Evolutionary conservation across 2,797 vertebrate genomes (phyloP).

Genomic region (Enteromius mattozi): DNA sequence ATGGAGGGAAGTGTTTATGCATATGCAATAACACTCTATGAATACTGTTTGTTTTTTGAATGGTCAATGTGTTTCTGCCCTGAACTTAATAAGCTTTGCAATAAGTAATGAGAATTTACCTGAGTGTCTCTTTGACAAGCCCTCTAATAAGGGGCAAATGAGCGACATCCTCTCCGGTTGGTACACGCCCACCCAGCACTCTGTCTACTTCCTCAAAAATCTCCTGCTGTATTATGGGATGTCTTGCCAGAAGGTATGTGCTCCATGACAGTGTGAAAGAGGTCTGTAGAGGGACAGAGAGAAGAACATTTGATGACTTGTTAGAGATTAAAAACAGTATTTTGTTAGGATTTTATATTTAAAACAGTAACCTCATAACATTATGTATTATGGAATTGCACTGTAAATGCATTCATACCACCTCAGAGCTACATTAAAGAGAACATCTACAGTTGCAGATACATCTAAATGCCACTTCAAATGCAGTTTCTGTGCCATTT

Average conservation of each 20-base stretch:
- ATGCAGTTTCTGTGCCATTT: not conserved
- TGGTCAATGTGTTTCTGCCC: not conserved
- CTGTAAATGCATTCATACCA: not conserved
- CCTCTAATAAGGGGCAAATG: constrained; percentile 86
- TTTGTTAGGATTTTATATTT: not conserved
- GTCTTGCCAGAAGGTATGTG: constrained; percentile 85
- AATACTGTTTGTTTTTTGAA: not conserved
- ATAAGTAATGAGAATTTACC: constrained; percentile 71
- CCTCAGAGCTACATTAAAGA: not conserved
- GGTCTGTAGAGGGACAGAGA: constrained; percentile 74
- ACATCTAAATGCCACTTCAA: not conserved
- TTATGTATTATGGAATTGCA: not conserved
- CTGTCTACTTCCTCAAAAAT: constrained; percentile 81
- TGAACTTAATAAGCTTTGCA: constrained; percentile 23
- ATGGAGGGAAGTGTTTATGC: not conserved
- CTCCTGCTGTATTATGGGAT: constrained; percentile 83
- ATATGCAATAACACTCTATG: too few relatives aligned
- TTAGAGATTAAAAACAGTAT: not conserved
- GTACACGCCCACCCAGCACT: constrained; percentile 77
- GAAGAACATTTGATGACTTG: not conserved
- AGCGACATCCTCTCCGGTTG: constrained; percentile 81
- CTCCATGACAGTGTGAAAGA: constrained; percentile 94
- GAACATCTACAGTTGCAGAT: not conserved
- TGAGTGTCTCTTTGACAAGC: constrained; percentile 92
- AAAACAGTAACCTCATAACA: not conserved